Evolutionary conservation across 2,113 vertebrate genomes (phyloP), one percentile per base, ranked within the genome.

Genomic region (Talpa occidentalis): DNA sequence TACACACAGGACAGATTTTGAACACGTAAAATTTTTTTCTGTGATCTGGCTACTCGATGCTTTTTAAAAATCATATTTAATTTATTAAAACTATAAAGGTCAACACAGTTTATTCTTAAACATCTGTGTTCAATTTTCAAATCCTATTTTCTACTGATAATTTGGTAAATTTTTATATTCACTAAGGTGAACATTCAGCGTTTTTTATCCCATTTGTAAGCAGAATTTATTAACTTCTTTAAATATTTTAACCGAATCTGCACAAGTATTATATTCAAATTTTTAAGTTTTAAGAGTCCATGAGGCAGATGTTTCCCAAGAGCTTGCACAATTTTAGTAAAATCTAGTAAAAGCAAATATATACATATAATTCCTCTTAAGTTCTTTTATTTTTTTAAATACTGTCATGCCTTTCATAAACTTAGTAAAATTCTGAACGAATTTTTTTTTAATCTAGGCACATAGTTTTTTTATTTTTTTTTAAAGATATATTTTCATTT

Each of bases 81-180:
- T 80, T 62, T 73, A 62, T 24, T 72, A 80, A 42, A 80, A 49
- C 21, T 26, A 87, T 21, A 87, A 62, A 56, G 67, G 60, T 12
- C 40, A 93, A 66, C 52, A 12, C 22, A 44, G 6, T 42, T 84
- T 92, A 35, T 86, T 37, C 19, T 56, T 60, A 78, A 69, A 32
- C 42, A 78, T 76, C 54, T 67, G 47, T 66, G 0, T 54, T 77
- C 30, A 30, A 37, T 76, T 85, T 85, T 40, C 59, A 83, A 79
- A 47, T 40, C 19, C 44, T 47, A 47, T 69, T 28, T 70, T 69
- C 52, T 64, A 52, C 56, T 80, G 72, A 87, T 14, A 70, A 69
- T 78, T 84, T 80, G 69, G 28, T 64, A 80, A 62, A 62, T 87
- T 93, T 93, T 79, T 72, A 72, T 70, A 49, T 42, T 87, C 44